Evolutionary conservation across 2,888 invertebrate genomes (phyloP), one percentile per base, ranked within the genome.

Genomic region (Cepaea hortensis): DNA sequence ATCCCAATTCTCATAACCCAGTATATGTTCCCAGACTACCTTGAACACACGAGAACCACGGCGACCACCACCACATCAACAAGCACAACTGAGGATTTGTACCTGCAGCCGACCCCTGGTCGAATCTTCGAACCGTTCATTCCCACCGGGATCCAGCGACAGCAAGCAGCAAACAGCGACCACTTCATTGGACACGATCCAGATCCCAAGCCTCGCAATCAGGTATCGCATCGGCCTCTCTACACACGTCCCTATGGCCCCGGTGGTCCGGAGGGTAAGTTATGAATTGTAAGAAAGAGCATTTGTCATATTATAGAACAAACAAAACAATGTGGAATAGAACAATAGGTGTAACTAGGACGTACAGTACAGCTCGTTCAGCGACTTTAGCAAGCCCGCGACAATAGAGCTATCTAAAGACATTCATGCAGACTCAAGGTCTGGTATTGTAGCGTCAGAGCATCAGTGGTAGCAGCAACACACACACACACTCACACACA

Each of bases 41-140:
- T 62, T 11, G 84, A 75, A 46, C 76, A 76, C 46, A 55, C 72
- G 55, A 84, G 65, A 11, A 84, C 76, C 9, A 76, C 79, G 13
- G n/a, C 9, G n/a, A 15, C 84, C 7, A 84, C 83, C 35, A 13
- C 62, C 4, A 20, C 6, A 61, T 6, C 83, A 3, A n/a, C 84
- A 35, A 84, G 62, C 13, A 84, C 76, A 18, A 76, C 76, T 3
- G 3, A 13, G 2, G 35, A 55, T 46, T 35, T 76, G 46, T 76
- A 62, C 46, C 48, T 50, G 13, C 72, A 70, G 55, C 46, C 72
- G 13, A 82, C 82, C 3, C 61, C 18, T 20, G 46, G 61, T 6
- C 50, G n/a, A 13, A 70, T 48, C 23, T 35, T 18, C n/a, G 72
- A 82, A 3, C 15, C 79, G n/a, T n/a, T 23, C 11, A 77, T 70